phyloP scores from a whole-genome alignment of 2,888 invertebrate genomes.

The Liopterus haemorrhoidalis region DNA sequence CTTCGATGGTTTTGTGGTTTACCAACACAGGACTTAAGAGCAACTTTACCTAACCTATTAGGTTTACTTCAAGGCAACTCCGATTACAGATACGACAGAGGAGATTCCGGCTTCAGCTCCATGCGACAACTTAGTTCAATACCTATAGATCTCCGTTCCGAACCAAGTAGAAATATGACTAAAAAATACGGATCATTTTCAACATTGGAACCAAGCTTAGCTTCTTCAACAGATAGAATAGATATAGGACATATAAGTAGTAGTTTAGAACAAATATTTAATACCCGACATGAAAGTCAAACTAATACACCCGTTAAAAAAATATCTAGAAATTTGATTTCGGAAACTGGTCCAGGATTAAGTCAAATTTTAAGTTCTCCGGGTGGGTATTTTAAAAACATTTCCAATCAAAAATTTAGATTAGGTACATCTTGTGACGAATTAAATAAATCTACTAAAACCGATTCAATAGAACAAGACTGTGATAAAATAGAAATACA shows the following conservation, averaged over 20 bases:
- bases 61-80: slow-evolving; percentile 35
- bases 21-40: slow-evolving; percentile 66
- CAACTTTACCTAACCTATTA: slow-evolving; percentile 69
- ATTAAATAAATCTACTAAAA: slow-evolving; percentile 16
- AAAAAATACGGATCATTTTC: slow-evolving; percentile 19
- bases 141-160: background rate
- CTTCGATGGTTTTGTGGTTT: slow-evolving; percentile 71
- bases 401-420: slow-evolving; percentile 15
- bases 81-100: slow-evolving; percentile 12
- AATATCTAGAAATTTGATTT: slow-evolving; percentile 8
- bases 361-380: slow-evolving; percentile 44
- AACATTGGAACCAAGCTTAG: slow-evolving; percentile 14
- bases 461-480: slow-evolving; percentile 24
- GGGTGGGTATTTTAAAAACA: slow-evolving; percentile 29
- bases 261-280: slow-evolving; percentile 20
- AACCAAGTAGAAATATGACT: slow-evolving; percentile 8
- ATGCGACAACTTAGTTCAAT: slow-evolving; percentile 5
- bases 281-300: slow-evolving; percentile 3
- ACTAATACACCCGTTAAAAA: slow-evolving; percentile 8
- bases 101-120: slow-evolving; percentile 11
- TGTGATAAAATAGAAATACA: slow-evolving; percentile 5
- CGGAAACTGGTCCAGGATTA: slow-evolving; percentile 36
- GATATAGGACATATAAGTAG: slow-evolving; percentile 12
- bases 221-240: slow-evolving; percentile 9
- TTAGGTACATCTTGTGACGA: background rate